Base-by-base conservation (phyloP, 2,797 vertebrate species). In the Zalophus californianus region DNA sequence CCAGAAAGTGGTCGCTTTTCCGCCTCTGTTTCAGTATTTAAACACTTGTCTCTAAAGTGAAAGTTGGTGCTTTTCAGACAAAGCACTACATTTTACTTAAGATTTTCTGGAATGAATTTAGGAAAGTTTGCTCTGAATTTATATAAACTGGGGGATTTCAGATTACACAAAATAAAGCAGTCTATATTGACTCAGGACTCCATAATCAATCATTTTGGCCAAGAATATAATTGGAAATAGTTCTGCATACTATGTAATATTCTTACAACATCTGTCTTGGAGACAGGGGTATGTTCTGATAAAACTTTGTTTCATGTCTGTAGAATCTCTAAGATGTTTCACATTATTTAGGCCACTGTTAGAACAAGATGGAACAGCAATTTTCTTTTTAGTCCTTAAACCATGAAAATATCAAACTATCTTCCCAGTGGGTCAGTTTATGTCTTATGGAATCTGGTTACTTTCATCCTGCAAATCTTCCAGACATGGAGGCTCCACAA, bases 81-180 rank as follows among this genome's bases (percentile, higher is more conserved):
- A 85, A 75, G 11, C 52, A 52, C 27, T 73, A 14, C 32, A 68
- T 91, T 72, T 72, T 90, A 38, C 21, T 90, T 86, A 92, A 29
- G 54, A 90, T 79, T 90, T 95, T 92, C 56, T 91, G 2, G 86
- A 94, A 32, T 52, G 48, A 44, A 58, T 86, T 92, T 52, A 92
- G 32, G 21, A 80, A 96, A 62, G 4, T 44, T 90, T 44, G 27
- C 21, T 94, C 50, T 62, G 12, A 48, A 58, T 93, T 78, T 78
- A 35, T 10, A 32, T 52, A 68, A 70, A 75, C 4, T 52, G 7
- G 14, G 7, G 14, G 44, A 89, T 90, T 94, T 96, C 52, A 87
- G 62, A 85, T 60, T 78, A 60, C 10, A 54, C 70, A 83, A 83
- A 86, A 44, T 4, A 56, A 93, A 85, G 18, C 44, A 21, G 66